Percentiles rank a stretch among this genome's conserved stretches.
phyloP scores from a whole-genome alignment of 2,888 invertebrate genomes.

The Acleris cristana region DNA sequence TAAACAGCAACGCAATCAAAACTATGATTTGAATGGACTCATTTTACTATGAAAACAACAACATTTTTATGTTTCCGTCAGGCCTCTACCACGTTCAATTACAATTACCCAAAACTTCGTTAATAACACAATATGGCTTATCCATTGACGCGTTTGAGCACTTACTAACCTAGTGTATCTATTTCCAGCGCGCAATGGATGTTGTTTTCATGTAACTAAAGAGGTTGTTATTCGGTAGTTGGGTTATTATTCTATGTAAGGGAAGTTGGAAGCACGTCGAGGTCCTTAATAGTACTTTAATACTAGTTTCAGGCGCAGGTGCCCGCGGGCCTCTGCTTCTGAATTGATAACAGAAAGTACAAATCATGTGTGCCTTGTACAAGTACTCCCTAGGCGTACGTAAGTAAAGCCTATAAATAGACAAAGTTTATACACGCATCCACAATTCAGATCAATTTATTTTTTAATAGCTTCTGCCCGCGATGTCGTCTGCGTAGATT shows the following conservation, averaged over 20 bases:
- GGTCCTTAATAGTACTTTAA: constrained; percentile 37
- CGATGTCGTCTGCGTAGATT: too few species aligned
- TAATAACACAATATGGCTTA: neutral
- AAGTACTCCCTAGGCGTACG: constrained; percentile 6
- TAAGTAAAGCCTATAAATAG: neutral
- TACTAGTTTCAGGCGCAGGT: constrained; percentile 34
- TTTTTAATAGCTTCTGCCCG: too few species aligned
- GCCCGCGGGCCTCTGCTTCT: constrained; percentile 13
- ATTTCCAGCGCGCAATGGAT: neutral
- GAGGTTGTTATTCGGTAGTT: constrained; percentile 6
- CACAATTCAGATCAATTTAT: too few species aligned
- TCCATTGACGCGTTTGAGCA: neutral
- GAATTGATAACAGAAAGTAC: constrained; percentile 31
- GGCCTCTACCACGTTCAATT: neutral
- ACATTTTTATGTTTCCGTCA: constrained; percentile 35
- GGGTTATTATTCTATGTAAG: constrained; percentile 32
- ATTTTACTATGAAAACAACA: constrained; percentile 36
- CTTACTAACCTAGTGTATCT: neutral
- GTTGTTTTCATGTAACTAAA: neutral
- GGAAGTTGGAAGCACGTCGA: constrained; percentile 31
- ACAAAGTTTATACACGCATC: too few species aligned
- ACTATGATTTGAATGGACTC: constrained; percentile 36
- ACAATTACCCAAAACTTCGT: neutral
- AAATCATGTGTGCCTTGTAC: constrained; percentile 21
- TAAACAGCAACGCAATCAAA: constrained; percentile 35